These are phyloP conservation scores for Rambutsinella grinnellia DNA, from an alignment of 2,888 invertebrate species.

Conservation along the genomic window DNA sequence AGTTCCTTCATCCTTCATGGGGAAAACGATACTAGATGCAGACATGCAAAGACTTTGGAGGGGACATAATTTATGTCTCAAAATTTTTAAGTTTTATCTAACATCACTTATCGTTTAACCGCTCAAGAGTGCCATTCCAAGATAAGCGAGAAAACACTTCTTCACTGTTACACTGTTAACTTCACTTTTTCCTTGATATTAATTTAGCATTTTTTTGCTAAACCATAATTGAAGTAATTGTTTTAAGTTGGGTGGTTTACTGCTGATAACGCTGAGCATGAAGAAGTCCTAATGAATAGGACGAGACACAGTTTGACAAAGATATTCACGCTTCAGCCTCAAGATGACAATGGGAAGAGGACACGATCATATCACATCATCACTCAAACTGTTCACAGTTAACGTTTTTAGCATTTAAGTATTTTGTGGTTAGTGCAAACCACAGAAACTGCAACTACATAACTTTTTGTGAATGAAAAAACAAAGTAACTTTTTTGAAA, in stretches of 20 bases:
- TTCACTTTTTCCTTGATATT: neutral
- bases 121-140: neutral
- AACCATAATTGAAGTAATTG: neutral
- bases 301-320: neutral
- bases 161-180: no score
- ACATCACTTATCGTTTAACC: neutral
- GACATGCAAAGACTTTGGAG: neutral
- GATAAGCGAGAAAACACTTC: neutral
- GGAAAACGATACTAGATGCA: slow-evolving; percentile 13
- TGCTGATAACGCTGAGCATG: neutral
- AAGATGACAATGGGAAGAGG: neutral
- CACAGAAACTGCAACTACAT: neutral
- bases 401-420: neutral
- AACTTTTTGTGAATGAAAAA: no score
- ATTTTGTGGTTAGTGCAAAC: no score
- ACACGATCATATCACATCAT: neutral
- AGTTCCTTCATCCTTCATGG: slow-evolving; percentile 9
- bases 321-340: neutral
- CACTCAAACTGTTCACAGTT: neutral
- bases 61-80: no score
- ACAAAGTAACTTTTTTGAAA: neutral
- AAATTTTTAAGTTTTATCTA: no score
- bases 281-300: neutral
- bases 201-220: neutral
- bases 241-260: neutral